Evolutionary conservation across 2,113 vertebrate genomes (phyloP).

Genomic region (Eidolon helvum): DNA sequence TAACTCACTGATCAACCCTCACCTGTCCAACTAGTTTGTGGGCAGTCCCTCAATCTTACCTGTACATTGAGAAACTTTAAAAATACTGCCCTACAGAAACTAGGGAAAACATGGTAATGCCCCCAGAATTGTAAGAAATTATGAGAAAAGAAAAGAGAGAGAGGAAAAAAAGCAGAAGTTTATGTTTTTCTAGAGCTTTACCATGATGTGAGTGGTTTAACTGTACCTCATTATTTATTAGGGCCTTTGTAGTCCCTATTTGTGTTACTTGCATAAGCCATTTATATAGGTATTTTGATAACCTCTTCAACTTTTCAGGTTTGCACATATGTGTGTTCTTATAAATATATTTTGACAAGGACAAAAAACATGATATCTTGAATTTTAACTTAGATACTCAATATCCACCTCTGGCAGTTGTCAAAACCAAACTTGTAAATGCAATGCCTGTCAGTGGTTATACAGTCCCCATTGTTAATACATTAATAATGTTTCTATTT

Average conservation of each 20-base stretch:
- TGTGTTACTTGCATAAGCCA: neutral
- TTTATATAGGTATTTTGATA: neutral
- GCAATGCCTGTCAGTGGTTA: neutral
- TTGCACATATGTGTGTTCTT: neutral
- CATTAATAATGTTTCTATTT: slow-evolving; percentile 34
- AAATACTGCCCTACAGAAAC: neutral
- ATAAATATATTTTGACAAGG: neutral
- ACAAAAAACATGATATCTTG: neutral
- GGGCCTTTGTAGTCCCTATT: neutral
- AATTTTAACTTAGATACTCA: slow-evolving; percentile 19
- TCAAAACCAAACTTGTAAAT: slow-evolving; percentile 25
- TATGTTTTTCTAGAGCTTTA: neutral
- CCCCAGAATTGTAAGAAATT: neutral
- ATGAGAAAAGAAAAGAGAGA: neutral
- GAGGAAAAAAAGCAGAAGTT: neutral
- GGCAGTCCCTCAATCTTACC: neutral
- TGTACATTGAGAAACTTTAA: neutral
- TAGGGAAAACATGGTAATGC: neutral
- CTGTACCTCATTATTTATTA: slow-evolving; percentile 2
- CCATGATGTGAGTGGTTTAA: neutral
- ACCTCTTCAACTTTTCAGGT: neutral
- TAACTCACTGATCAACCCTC: neutral
- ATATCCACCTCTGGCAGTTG: slow-evolving; percentile 12
- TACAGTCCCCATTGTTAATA: neutral
- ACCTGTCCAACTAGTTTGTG: neutral